A percentile compares a stretch with the other conserved stretches of the same genome.
These are phyloP conservation scores for Crioceris asparagi DNA, from an alignment of 2,888 invertebrate species.

Conservation along the genomic window DNA sequence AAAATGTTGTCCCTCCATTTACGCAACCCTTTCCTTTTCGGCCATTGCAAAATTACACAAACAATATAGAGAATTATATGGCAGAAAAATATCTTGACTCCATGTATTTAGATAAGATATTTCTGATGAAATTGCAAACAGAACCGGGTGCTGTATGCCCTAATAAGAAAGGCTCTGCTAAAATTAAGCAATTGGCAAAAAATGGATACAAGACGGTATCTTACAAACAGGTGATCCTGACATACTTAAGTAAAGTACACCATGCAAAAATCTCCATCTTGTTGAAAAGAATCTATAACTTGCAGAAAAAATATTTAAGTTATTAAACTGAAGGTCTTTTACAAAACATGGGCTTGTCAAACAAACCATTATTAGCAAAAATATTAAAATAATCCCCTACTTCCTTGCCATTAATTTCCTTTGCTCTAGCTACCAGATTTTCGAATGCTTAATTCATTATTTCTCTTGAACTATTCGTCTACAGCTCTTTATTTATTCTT, in stretches of 20 bases:
- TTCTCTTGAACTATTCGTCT: not conserved
- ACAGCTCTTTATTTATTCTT: too few species aligned
- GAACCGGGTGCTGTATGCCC: constrained; percentile 32
- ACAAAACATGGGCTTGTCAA: too few species aligned
- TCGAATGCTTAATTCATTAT: not conserved
- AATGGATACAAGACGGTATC: constrained; percentile 30
- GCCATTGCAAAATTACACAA: constrained; percentile 35
- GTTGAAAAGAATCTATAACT: too few species aligned
- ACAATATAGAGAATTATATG: constrained; percentile 36
- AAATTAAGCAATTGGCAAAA: constrained; percentile 28
- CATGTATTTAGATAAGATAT: constrained; percentile 38
- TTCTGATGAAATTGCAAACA: constrained; percentile 31
- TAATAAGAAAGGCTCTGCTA: constrained; percentile 29
- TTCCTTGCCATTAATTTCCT: not conserved
- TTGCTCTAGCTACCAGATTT: not conserved
- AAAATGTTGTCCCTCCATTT: constrained; percentile 26
- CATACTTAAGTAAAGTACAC: too few species aligned
- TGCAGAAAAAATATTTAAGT: too few species aligned
- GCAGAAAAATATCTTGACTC: constrained; percentile 37
- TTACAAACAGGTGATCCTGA: constrained; percentile 30
- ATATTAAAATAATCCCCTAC: not conserved
- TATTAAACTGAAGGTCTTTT: too few species aligned
- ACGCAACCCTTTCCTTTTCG: constrained; percentile 26
- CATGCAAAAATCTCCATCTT: too few species aligned
- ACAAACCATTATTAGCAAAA: not conserved